Base-by-base conservation (phyloP, 2,113 vertebrate genomes). In the Deroptyus accipitrinus region DNA sequence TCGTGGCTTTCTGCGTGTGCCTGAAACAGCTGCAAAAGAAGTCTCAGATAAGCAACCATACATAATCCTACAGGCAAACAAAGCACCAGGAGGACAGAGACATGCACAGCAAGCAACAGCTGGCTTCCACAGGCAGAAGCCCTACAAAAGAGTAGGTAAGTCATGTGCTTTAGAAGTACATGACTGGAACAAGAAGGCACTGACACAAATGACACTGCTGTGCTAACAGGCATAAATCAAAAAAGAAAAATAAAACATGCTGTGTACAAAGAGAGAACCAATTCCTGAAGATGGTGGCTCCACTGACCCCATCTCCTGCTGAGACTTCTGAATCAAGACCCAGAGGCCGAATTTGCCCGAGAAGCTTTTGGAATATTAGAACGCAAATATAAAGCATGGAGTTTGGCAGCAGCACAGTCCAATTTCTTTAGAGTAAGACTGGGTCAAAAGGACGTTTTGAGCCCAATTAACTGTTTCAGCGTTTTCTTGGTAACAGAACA, bases 21-120 rank as follows among this genome's bases (percentile, higher is more conserved):
- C 94, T 98, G 96, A 94, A 99, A 99, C 48, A 99, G 97, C 99
- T 99, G 97, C 76, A 96, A 86, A 84, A 97, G 69, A 92, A 86
- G 81, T 44, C 39, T 94, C 86, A 78, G 63, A 54, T 86, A 77
- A 97, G 88, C 70, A 83, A 72, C 76, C 14, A 67, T 11, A 63
- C 22, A 51, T 79, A 90, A 94, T 35, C 54, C 88, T 85, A 69
- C 61, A 69, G 46, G 57, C 64, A 84, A 91, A 68, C 52, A 66
- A 73, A 92, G 63, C 73, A 79, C 18, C 31, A 52, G 42, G n/a
- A 46, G 9, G 54, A 59, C 55, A 77, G 41, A 88, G 35, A 81
- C 25, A 13, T 0, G 5, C 31, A 41, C 12, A 73, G 61, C 61
- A 89, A 87, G 64, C 59, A 51, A 52, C 37, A 28, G 30, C 13